phyloP scores from a whole-genome alignment of 2,797 vertebrate species.

The Momotus momota region DNA sequence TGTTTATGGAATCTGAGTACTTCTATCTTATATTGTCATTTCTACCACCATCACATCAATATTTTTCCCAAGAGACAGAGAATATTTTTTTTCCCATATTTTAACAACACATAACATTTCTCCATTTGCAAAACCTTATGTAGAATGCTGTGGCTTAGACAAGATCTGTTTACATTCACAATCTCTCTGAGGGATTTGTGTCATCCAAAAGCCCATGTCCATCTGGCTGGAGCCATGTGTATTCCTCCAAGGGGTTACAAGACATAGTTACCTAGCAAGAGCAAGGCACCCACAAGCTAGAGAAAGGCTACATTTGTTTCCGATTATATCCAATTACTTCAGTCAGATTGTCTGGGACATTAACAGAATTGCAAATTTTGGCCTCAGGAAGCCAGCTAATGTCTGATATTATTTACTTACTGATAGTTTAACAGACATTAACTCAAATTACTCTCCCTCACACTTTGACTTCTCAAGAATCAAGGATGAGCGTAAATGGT shows the following conservation, averaged over 20 bases:
- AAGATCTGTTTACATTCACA: background rate
- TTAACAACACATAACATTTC: background rate
- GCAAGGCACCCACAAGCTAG: background rate
- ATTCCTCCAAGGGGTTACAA: background rate
- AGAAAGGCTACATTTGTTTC: background rate
- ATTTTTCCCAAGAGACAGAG: background rate
- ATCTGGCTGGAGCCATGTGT: background rate
- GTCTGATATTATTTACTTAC: conserved; percentile 11
- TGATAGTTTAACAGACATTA: background rate
- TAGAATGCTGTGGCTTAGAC: background rate
- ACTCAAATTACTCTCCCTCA: background rate
- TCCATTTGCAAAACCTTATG: background rate
- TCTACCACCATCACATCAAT: background rate
- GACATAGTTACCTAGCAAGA: background rate
- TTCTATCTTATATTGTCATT: background rate
- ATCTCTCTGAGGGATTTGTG: background rate
- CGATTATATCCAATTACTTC: background rate
- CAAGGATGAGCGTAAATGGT: background rate
- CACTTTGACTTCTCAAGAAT: background rate
- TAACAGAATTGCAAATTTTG: background rate
- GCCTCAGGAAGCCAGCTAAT: background rate
- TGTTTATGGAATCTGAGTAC: background rate
- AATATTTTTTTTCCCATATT: background rate
- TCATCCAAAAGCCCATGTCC: background rate
- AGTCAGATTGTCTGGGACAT: background rate